Evolutionary conservation across 92 coral and sea anemone species (phyloP), one percentile per base, ranked within the genome.

Genomic region (Bergia puertoricense): DNA sequence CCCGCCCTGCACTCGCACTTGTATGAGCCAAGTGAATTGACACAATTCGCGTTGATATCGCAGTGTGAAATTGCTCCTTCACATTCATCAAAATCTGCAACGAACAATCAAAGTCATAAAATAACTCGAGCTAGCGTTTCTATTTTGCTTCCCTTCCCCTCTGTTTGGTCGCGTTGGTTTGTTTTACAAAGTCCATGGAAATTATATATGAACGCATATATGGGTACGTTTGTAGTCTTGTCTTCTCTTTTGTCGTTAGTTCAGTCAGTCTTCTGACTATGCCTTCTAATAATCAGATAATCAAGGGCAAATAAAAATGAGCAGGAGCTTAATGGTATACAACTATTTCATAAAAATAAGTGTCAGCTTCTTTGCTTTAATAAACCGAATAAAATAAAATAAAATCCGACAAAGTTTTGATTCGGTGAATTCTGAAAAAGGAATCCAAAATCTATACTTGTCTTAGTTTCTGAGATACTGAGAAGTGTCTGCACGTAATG

Each of bases 31-130:
- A 22, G 50, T n/a, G 86, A 69, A 36, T 83, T 83, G 6, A 11
- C 71, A 83, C 86, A 83, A 23, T 83, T 48, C 48, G 86, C 86
- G 42, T 83, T 83, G 44, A 83, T n/a, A 15, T 83, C 86, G 20
- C 86, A 83, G 23, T 16, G 44, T 68, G 86, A 83, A 72, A 83
- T 83, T 8, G 43, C 86, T 44, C 62, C 86, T n/a, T 74, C 86
- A 15, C 86, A 83, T 83, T 83, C 86, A 36, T 83, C 77, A 71
- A 83, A 83, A 69, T 83, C 86, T 83, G 46, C 40, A 83, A 68
- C 44, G 59, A 46, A 14, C 48, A 8, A 38, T 18, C 20, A 72
- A 18, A 30, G 15, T 80, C 10, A 80, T 11, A 41, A 18, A 59
- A 16, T 13, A 23, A 54, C 9, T 54, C 16, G 16, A 54, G 59